These are phyloP conservation scores for Rhagonycha lutea DNA, from an alignment of 2,888 invertebrate species.

Conservation along the genomic window DNA sequence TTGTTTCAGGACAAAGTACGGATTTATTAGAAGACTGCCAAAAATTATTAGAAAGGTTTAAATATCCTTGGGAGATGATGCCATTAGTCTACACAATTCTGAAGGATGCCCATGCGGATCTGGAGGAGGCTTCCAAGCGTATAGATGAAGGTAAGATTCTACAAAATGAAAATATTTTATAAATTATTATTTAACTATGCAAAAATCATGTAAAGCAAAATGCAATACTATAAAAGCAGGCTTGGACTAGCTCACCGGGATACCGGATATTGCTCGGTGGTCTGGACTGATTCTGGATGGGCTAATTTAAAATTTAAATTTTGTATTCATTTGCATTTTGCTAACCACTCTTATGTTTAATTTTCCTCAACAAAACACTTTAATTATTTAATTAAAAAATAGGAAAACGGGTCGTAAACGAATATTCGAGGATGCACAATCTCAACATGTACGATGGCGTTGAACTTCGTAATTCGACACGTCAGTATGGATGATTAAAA, in stretches of 20 bases:
- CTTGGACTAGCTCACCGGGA: neutral
- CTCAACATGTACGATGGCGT: slow-evolving; percentile 77
- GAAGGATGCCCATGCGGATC: slow-evolving; percentile 73
- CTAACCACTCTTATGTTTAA: neutral
- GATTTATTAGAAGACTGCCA: slow-evolving; percentile 74
- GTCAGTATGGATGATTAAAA: slow-evolving; percentile 81
- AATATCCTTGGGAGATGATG: slow-evolving; percentile 81
- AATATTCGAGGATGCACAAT: slow-evolving; percentile 75
- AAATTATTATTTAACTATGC: neutral
- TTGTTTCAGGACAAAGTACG: slow-evolving; percentile 51
- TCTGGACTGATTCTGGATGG: neutral
- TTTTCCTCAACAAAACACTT: neutral
- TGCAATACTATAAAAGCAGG: neutral
- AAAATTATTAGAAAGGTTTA: slow-evolving; percentile 74
- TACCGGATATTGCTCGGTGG: neutral
- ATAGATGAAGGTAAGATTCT: slow-evolving; percentile 72
- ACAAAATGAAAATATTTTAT: neutral
- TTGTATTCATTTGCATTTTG: neutral
- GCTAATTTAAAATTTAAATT: neutral
- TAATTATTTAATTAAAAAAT: slow-evolving; percentile 18
- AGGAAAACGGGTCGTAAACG: slow-evolving; percentile 76
- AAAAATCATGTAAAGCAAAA: neutral
- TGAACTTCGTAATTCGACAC: slow-evolving; percentile 74
- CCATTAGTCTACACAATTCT: slow-evolving; percentile 79
- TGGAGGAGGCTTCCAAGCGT: slow-evolving; percentile 75